Evolutionary conservation across 2,797 vertebrate species (phyloP).

Genomic region (Onychomys arenicola): DNA sequence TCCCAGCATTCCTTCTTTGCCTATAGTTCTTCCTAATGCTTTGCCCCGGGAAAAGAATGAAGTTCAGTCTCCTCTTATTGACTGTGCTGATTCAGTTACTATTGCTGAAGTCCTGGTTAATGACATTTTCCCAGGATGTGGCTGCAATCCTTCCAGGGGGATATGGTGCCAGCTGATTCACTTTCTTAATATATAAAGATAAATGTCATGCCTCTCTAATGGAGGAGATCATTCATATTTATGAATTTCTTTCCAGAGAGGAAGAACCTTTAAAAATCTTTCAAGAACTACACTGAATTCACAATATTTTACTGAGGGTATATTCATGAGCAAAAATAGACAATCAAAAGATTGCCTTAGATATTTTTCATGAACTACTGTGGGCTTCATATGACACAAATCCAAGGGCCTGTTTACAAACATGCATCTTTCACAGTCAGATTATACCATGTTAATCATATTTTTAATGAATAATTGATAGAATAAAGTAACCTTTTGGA

Average conservation of each 20-base stretch:
- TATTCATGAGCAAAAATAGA: not conserved
- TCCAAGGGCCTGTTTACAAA: not conserved
- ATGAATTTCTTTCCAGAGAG: constrained; percentile 36
- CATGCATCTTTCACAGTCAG: not conserved
- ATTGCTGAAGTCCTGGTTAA: not conserved
- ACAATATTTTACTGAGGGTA: not conserved
- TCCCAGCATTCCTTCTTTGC: not conserved
- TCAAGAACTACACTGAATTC: not conserved
- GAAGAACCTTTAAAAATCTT: constrained; percentile 56
- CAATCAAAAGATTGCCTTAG: not conserved
- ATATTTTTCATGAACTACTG: not conserved
- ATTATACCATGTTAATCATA: not conserved
- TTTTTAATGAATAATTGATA: constrained; percentile 10
- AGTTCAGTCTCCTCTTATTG: not conserved
- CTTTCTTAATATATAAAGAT: not conserved
- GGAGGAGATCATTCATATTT: constrained; percentile 17
- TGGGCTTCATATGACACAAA: not conserved
- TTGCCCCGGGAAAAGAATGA: not conserved
- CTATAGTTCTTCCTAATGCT: not conserved
- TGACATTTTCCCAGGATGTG: not conserved
- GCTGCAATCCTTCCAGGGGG: not conserved
- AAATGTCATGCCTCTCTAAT: constrained; percentile 10
- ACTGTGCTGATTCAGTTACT: not conserved
- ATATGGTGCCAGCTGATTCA: not conserved
- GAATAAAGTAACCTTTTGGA: not conserved